These are phyloP conservation scores for Sipha flava DNA, from an alignment of 1,140 invertebrate species.

Conservation along the genomic window DNA sequence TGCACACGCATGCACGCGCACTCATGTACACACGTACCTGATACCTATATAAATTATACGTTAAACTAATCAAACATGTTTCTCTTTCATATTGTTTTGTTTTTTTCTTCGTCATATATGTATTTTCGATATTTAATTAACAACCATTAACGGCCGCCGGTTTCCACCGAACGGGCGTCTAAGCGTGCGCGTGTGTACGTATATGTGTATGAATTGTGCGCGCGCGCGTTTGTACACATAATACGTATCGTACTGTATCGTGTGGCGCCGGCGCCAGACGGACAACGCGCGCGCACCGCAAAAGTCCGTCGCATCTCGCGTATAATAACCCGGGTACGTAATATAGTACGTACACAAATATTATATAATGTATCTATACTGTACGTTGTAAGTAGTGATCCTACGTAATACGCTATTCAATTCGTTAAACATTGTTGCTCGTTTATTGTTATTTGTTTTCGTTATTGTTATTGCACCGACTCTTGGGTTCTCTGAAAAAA, in stretches of 20 bases:
- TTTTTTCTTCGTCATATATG: background rate
- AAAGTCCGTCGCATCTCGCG: background rate
- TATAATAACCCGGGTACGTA: background rate
- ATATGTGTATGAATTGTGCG: too few relatives aligned
- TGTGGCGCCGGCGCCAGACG: slow-evolving; percentile 28
- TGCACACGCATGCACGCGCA: too few relatives aligned
- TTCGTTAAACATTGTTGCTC: background rate
- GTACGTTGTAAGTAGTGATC: background rate
- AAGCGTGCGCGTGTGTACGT: too few relatives aligned
- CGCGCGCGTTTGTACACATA: background rate
- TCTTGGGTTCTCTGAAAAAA: background rate
- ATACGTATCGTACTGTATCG: background rate
- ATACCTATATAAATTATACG: background rate
- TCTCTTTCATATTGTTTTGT: background rate
- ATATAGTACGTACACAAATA: background rate
- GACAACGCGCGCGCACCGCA: background rate
- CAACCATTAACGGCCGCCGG: background rate
- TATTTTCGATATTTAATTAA: slow-evolving; percentile 1
- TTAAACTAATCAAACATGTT: background rate
- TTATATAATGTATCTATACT: background rate
- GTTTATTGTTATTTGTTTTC: background rate
- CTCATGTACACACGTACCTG: too few relatives aligned
- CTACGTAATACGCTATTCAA: background rate
- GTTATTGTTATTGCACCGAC: too few relatives aligned
- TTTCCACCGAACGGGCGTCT: background rate